Evolutionary conservation across 2,888 invertebrate genomes (phyloP), one percentile per base, ranked within the genome.

Genomic region (Philereme vetulata): DNA sequence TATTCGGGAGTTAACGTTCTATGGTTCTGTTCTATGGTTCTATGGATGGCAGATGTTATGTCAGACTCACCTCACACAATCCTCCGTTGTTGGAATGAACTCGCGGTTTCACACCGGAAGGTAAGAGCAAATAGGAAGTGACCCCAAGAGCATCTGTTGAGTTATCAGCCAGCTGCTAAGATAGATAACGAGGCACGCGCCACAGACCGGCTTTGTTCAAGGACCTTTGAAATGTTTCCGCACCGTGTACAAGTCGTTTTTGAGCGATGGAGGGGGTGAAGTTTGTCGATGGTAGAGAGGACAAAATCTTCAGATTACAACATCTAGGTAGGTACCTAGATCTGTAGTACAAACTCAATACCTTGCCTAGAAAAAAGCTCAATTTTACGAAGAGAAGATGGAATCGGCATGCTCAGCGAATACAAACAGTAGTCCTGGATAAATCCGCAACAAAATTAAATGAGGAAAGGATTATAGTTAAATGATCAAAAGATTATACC

Each of bases 21-120:
- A n/a, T n/a, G n/a, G n/a, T n/a, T n/a, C n/a, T n/a, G n/a, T n/a
- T n/a, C n/a, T n/a, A n/a, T n/a, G n/a, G n/a, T n/a, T n/a, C n/a
- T n/a, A n/a, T n/a, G n/a, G 21, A 21, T 21, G 21, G 21, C 21
- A 21, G 21, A 21, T 21, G 21, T 21, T 21, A 1, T 21, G 21
- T 21, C 48, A 35, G 54, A 21, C 35, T 3, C 8, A 51, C 36
- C 35, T 3, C 8, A 51, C 3, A 51, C 48, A 56, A 60, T 9
- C 56, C 36, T 7, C 43, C 48, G 51, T 60, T 60, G 60, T 60
- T 40, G 33, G 42, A 5, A 21, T 21, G 21, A 21, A 10, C 42
- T 10, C 42, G 21, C 38, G 67, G 71, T 67, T 71, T 70, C 53
- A 70, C 68, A 69, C 60, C 67, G 67, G 64, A 67, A 62, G 60